phyloP scores from a whole-genome alignment of 2,888 invertebrate genomes.

The Noctua janthina region DNA sequence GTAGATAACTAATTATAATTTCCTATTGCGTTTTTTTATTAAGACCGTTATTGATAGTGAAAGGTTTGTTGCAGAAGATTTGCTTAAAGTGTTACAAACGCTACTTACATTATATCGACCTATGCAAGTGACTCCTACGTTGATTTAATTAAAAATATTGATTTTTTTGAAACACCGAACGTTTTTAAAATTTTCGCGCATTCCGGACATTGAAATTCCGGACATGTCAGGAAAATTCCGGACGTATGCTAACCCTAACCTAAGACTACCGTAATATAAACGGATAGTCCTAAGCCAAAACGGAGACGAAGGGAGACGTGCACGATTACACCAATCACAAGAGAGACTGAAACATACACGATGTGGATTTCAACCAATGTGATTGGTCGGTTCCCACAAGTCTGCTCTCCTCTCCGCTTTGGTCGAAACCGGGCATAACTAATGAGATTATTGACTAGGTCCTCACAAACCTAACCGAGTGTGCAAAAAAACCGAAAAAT shows the following conservation, averaged over 20 bases:
- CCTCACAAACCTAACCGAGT: neutral
- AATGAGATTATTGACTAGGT: neutral
- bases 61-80: too few species aligned
- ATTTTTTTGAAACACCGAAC: too few species aligned
- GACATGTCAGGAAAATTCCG: too few species aligned
- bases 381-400: neutral
- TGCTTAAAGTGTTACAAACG: too few species aligned
- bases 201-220: too few species aligned
- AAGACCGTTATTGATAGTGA: too few species aligned
- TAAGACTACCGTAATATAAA: neutral
- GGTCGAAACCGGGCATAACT: neutral
- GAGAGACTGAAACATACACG: neutral
- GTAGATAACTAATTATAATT: too few species aligned
- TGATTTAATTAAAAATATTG: too few species aligned
- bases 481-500: neutral
- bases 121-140: too few species aligned
- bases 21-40: too few species aligned
- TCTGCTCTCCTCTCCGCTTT: neutral
- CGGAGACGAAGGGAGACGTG: neutral
- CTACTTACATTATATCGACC: too few species aligned
- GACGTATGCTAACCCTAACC: neutral
- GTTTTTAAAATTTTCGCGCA: too few species aligned
- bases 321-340: neutral
- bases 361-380: neutral
- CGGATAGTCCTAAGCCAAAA: neutral